Evolutionary conservation across 1,140 invertebrate species (phyloP).

Genomic region (Latrodectus geometricus): DNA sequence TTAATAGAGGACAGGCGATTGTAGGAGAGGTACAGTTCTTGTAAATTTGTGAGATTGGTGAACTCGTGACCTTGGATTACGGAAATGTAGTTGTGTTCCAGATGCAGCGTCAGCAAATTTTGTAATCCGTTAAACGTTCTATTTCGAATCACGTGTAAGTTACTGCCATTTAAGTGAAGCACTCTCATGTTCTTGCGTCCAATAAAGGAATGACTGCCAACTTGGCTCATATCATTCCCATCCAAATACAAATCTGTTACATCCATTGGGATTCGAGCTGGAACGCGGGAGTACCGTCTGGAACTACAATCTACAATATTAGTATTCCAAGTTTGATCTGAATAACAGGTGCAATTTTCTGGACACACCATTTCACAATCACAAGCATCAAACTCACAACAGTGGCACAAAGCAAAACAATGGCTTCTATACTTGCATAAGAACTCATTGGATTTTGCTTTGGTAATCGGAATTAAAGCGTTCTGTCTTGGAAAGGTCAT

Average conservation of each 20-base stretch:
- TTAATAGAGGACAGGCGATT: conserved; percentile 83
- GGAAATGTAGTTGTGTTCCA: conserved; percentile 85
- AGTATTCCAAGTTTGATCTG: conserved; percentile 89
- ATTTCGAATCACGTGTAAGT: conserved; percentile 88
- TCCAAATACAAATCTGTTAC: conserved; percentile 92
- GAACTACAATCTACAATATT: conserved; percentile 90
- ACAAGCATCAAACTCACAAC: conserved; percentile 94
- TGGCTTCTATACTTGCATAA: conserved; percentile 91
- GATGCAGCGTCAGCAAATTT: conserved; percentile 82
- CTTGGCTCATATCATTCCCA: conserved; percentile 85
- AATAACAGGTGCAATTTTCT: conserved; percentile 88
- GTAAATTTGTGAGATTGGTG: conserved; percentile 83
- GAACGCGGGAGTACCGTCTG: conserved; percentile 73
- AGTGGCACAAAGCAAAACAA: conserved; percentile 92
- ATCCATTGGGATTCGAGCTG: conserved; percentile 90
- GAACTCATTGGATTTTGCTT: conserved; percentile 84
- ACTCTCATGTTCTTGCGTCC: conserved; percentile 89
- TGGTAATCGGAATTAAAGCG: conserved; percentile 69
- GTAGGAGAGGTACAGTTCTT: conserved; percentile 88
- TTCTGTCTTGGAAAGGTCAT: conserved; percentile 63
- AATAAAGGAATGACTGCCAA: conserved; percentile 91
- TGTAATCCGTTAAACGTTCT: conserved; percentile 91
- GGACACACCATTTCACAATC: conserved; percentile 96
- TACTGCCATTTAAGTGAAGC: conserved; percentile 86
- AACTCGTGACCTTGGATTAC: conserved; percentile 90